Evolutionary conservation across 2,888 invertebrate species (phyloP), one percentile per base, ranked within the genome.

Genomic region (Unio delphinus): DNA sequence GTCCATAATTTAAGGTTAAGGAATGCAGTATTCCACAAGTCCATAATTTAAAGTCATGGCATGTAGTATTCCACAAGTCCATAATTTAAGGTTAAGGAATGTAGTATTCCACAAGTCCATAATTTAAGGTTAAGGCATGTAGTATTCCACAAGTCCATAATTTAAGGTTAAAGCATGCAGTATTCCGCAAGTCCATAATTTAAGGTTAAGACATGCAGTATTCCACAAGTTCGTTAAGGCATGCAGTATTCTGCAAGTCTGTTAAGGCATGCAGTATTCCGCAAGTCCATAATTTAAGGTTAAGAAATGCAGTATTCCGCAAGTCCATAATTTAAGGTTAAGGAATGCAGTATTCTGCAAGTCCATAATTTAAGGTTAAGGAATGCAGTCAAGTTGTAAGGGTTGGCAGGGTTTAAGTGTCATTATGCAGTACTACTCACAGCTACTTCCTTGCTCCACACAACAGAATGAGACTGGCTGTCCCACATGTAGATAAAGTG

Each of bases 401-500:
- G 57, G 26, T 15, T 70, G 66, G 66, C 67, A 56, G 30, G 7
- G 4, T 23, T 34, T 45, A 18, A 7, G 23, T 26, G 63, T 28
- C 34, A 54, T 23, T 30, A 65, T 28, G 30, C 3, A 6, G 57
- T 26, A 34, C 15, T 57, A 79, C 88, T 86, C 85, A 92, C 92
- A 68, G 94, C 94, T 76, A 96, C 94, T 86, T 96, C 96, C 91
- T 95, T 95, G 89, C 94, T 95, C 97, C 97, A 97, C 30, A 97
- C 94, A 54, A 95, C 94, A 65, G 94, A 94, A 88, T 95, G 95
- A 58, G 95, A 94, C 88, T 95, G 92, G 0, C 94, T 94, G 90
- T 97, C 96, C 97, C 97, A 97, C 89, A 96, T 92, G 90, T 83
- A 88, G 54, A 90, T 76, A 68, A 83, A 79, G 61, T 81, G 85